Evolutionary conservation across 37 sponge, comb jelly and placozoan species (phyloP).

Genomic region (Halisarca cf. caerulea): DNA sequence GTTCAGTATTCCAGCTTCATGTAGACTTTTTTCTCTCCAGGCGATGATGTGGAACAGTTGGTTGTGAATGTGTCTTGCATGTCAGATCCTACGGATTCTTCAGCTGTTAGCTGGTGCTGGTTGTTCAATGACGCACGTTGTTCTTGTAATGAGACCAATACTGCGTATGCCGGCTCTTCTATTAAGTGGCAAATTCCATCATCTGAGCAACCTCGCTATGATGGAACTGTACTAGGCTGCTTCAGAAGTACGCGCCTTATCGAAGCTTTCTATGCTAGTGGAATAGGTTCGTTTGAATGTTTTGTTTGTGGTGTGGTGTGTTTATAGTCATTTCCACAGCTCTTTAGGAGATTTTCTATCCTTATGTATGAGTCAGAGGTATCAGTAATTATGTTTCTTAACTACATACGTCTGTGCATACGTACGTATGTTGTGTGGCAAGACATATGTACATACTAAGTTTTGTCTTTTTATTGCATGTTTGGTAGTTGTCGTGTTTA

Average conservation of each 20-base stretch:
- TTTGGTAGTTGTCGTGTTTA: too few species aligned
- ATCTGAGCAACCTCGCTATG: not conserved
- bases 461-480: too few species aligned
- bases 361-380: too few species aligned
- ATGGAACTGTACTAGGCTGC: not conserved
- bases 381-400: too few species aligned
- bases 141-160: not conserved
- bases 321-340: too few species aligned
- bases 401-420: too few species aligned
- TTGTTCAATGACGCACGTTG: not conserved
- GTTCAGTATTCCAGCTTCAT: not conserved
- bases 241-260: not conserved
- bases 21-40: constrained; percentile 6
- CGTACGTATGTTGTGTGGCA: too few species aligned
- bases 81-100: not conserved
- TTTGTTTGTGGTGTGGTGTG: too few species aligned
- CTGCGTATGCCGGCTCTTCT: not conserved
- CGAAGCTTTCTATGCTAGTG: not conserved
- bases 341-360: too few species aligned
- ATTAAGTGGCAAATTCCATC: not conserved
- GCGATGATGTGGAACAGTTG: not conserved
- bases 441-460: too few species aligned
- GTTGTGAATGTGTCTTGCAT: not conserved
- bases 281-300: not conserved
- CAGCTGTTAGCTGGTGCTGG: not conserved